Percentiles rank a stretch among this genome's conserved stretches.
phyloP scores from a whole-genome alignment of 2,888 invertebrate genomes.

The Hymenopus coronatus region DNA sequence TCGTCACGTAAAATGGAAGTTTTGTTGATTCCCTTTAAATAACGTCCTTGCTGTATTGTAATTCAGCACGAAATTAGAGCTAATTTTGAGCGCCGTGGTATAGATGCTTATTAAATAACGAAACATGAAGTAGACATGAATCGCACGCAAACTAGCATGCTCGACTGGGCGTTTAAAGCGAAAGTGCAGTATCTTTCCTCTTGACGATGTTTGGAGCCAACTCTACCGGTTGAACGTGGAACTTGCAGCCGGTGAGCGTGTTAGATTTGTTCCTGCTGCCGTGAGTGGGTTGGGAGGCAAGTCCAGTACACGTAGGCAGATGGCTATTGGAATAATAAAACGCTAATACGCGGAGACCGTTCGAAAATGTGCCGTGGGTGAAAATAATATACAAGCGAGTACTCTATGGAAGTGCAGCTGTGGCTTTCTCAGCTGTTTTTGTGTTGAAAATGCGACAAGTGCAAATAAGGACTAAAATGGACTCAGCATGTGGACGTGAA shows the following conservation, averaged over 20 bases:
- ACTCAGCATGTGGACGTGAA: neutral
- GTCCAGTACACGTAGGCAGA: constrained; percentile 23
- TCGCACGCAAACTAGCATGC: constrained; percentile 23
- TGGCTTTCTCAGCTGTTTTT: neutral
- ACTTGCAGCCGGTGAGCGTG: constrained; percentile 15
- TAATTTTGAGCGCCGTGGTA: no score
- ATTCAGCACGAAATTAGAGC: neutral
- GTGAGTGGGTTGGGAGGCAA: constrained; percentile 21
- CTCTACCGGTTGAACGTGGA: constrained; percentile 14
- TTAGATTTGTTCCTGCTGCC: neutral
- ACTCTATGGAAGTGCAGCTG: neutral
- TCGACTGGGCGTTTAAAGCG: constrained; percentile 27
- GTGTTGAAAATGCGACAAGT: neutral
- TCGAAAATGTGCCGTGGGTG: neutral
- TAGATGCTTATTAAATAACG: neutral
- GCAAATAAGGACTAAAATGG: neutral
- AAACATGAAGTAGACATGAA: neutral
- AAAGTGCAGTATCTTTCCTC: constrained; percentile 2
- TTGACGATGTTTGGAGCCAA: constrained; percentile 1
- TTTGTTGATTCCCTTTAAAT: no score
- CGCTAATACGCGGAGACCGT: neutral
- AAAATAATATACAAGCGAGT: neutral
- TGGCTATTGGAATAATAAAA: constrained; percentile 1
- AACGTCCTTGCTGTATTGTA: no score
- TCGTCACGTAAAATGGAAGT: no score